These are phyloP conservation scores for Scomber scombrus DNA, from an alignment of 2,113 vertebrate genomes.

Conservation along the genomic window DNA sequence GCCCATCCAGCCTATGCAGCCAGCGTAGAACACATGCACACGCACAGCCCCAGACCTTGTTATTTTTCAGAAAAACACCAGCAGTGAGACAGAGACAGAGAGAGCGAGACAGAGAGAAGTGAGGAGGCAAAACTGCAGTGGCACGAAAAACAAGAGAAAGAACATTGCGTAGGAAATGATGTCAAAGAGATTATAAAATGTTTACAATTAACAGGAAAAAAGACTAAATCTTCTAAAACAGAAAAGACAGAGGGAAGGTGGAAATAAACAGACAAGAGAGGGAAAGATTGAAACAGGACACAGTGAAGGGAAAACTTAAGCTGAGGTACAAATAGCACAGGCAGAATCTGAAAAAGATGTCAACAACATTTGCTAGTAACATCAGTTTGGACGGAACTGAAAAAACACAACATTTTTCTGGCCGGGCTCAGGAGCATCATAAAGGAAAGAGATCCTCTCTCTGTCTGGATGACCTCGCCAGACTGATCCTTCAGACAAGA, in stretches of 20 bases:
- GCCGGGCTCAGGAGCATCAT: slow-evolving; percentile 72
- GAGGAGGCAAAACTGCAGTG: slow-evolving; percentile 70
- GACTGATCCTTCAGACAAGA: slow-evolving; percentile 79
- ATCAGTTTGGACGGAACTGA: slow-evolving; percentile 57
- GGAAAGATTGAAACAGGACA: slow-evolving; percentile 17
- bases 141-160: slow-evolving; percentile 44
- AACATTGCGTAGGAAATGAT: slow-evolving; percentile 24
- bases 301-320: slow-evolving; percentile 11
- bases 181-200: slow-evolving; percentile 13
- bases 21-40: slow-evolving; percentile 83
- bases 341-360: slow-evolving; percentile 60
- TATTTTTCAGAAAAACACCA: slow-evolving; percentile 91
- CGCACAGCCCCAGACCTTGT: slow-evolving; percentile 87
- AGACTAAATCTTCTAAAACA: not conserved
- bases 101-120: slow-evolving; percentile 50
- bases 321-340: slow-evolving; percentile 17
- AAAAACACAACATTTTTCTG: slow-evolving; percentile 59
- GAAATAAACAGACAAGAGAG: slow-evolving; percentile 25
- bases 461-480: slow-evolving; percentile 76
- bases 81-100: slow-evolving; percentile 60
- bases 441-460: slow-evolving; percentile 70
- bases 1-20: slow-evolving; percentile 75
- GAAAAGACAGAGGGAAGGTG: not conserved
- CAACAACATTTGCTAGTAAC: slow-evolving; percentile 76
- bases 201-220: not conserved